These are phyloP conservation scores for Laterallus jamaicensis DNA, from an alignment of 2,113 vertebrate species.

Conservation along the genomic window DNA sequence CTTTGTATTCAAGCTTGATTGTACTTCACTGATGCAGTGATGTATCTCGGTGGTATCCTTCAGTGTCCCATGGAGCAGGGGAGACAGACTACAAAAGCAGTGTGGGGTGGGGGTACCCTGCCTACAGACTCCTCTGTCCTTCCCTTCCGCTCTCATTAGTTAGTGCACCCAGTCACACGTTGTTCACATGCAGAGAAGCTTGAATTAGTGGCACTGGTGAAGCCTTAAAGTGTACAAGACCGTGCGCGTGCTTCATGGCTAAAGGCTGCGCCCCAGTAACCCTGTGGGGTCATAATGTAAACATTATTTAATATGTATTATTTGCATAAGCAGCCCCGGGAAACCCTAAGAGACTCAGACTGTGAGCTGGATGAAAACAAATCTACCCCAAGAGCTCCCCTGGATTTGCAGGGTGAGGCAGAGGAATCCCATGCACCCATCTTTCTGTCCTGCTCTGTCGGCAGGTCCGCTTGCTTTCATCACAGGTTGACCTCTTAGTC, in stretches of 20 bases:
- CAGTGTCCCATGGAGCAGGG: accelerated
- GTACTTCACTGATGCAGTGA: background rate
- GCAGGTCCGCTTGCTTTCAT: background rate
- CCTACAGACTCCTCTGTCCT: background rate
- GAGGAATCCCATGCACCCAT: accelerated
- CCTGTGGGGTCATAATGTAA: background rate
- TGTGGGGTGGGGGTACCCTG: accelerated
- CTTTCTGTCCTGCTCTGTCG: background rate
- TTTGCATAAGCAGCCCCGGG: background rate
- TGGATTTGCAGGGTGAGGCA: background rate
- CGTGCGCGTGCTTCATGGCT: background rate
- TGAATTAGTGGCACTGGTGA: background rate
- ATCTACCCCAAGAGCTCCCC: background rate
- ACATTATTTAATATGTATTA: background rate
- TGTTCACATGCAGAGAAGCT: background rate
- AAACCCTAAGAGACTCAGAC: background rate
- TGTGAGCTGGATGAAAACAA: background rate
- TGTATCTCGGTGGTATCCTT: background rate
- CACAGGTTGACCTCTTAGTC: background rate
- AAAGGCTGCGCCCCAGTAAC: background rate
- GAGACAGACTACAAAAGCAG: background rate
- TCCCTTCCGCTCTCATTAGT: background rate
- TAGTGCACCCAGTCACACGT: background rate
- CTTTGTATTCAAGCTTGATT: background rate
- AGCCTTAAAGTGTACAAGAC: background rate